Evolutionary conservation across 1,140 invertebrate genomes (phyloP).

Genomic region (Atta colombica): DNA sequence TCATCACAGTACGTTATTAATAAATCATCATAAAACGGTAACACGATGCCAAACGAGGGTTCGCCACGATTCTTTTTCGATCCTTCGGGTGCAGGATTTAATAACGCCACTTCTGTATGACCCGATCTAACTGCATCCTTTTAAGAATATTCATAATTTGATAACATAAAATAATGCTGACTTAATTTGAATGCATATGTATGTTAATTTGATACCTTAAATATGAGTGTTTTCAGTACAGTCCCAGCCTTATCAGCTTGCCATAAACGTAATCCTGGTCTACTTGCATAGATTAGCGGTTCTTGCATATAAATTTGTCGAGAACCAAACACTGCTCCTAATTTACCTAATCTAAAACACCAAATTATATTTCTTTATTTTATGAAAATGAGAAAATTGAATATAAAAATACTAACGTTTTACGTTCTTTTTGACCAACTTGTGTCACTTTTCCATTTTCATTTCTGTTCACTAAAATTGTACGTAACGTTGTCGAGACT

Average conservation of each 20-base stretch:
- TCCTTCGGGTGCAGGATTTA: conserved; percentile 89
- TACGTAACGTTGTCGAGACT: conserved; percentile 93
- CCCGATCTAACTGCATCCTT: conserved; percentile 89
- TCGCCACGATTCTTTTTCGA: conserved; percentile 87
- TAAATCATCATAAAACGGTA: conserved; percentile 90
- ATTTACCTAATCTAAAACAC: conserved; percentile 88
- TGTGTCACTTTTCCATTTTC: conserved; percentile 90
- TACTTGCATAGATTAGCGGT: conserved; percentile 90
- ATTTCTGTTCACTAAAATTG: conserved; percentile 91
- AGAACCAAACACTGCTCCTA: conserved; percentile 89
- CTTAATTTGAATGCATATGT: conserved; percentile 10
- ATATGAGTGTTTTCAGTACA: conserved; percentile 94
- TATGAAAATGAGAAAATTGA: conserved; percentile 47
- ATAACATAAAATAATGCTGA: background rate
- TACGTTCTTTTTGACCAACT: conserved; percentile 95
- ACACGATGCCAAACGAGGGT: conserved; percentile 90
- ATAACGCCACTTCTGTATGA: conserved; percentile 89
- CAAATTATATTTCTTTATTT: conserved; percentile 25
- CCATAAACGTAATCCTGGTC: conserved; percentile 94
- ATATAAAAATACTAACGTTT: conserved; percentile 88
- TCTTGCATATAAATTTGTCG: conserved; percentile 87
- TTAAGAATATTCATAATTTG: conserved; percentile 56
- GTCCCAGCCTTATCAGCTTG: conserved; percentile 91
- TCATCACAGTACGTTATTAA: conserved; percentile 92
- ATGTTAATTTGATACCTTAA: conserved; percentile 88